Evolutionary conservation across 2,113 vertebrate species (phyloP).

Genomic region (Lagopus leucura): DNA sequence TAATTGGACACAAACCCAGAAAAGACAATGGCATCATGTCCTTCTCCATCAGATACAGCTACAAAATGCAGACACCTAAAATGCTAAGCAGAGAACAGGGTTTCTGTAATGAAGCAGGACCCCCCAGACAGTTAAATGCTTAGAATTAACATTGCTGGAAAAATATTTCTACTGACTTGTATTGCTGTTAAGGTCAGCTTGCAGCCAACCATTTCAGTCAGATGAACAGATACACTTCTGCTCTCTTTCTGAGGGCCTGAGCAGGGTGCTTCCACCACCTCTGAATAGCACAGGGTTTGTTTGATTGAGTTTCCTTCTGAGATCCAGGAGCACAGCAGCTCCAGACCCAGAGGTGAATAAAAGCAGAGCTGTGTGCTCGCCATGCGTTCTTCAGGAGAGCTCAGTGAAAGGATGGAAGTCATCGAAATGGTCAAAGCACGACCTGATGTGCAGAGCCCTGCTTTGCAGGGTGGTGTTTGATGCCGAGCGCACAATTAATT

Average conservation of each 20-base stretch:
- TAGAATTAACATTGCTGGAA: too few species aligned
- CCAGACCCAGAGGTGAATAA: background rate
- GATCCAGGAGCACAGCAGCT: background rate
- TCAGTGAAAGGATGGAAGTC: background rate
- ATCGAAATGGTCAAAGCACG: background rate
- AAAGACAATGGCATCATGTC: background rate
- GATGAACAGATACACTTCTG: too few species aligned
- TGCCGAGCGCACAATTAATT: background rate
- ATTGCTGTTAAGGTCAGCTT: background rate
- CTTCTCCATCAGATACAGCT: background rate
- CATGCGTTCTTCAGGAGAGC: background rate
- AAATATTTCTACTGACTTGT: background rate
- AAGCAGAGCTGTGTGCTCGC: background rate
- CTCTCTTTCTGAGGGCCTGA: too few species aligned
- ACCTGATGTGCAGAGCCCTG: background rate
- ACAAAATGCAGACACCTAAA: background rate
- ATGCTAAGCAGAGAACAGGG: background rate
- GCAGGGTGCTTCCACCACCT: background rate
- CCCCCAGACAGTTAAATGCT: background rate
- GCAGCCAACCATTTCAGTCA: background rate
- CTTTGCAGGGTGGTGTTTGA: rapidly evolving
- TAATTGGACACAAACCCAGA: background rate
- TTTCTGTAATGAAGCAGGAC: background rate
- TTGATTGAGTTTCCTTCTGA: background rate
- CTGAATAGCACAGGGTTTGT: background rate